phyloP scores from a whole-genome alignment of 1,140 invertebrate species.

The Calosoma granatense region DNA sequence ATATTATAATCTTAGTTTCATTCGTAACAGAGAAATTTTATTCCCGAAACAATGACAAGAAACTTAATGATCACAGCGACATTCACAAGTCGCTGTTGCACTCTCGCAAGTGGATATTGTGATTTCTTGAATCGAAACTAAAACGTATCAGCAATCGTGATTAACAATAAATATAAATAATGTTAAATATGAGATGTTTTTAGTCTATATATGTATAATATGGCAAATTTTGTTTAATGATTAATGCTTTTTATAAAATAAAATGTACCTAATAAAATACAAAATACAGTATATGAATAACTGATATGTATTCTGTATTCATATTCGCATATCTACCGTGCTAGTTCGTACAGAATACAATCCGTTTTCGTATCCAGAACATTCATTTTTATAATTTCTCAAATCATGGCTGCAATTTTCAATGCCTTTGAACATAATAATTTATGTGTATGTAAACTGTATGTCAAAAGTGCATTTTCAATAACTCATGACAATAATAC shows the following conservation, averaged over 20 bases:
- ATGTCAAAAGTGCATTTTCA: constrained; percentile 34
- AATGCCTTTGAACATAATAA: constrained; percentile 14
- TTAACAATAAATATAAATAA: constrained; percentile 23
- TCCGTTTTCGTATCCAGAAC: background rate
- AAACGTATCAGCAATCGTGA: constrained; percentile 36
- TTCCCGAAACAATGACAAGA: background rate
- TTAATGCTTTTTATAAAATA: constrained; percentile 3
- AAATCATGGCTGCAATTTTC: constrained; percentile 8
- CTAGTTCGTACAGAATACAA: background rate
- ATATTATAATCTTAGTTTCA: constrained; percentile 6
- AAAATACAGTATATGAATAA: background rate
- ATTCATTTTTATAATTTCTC: background rate
- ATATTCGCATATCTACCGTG: background rate
- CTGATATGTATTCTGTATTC: background rate
- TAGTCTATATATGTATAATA: constrained; percentile 5
- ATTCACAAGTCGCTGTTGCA: background rate
- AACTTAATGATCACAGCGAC: background rate
- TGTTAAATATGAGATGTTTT: constrained; percentile 14
- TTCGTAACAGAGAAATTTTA: background rate
- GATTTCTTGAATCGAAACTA: constrained; percentile 32
- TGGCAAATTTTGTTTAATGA: background rate
- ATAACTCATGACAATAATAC: constrained; percentile 35
- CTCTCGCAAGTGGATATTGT: constrained; percentile 20
- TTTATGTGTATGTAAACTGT: constrained; percentile 19
- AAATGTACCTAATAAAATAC: background rate